These are phyloP conservation scores for Otus sunia DNA, from an alignment of 2,113 vertebrate species.

Conservation along the genomic window DNA sequence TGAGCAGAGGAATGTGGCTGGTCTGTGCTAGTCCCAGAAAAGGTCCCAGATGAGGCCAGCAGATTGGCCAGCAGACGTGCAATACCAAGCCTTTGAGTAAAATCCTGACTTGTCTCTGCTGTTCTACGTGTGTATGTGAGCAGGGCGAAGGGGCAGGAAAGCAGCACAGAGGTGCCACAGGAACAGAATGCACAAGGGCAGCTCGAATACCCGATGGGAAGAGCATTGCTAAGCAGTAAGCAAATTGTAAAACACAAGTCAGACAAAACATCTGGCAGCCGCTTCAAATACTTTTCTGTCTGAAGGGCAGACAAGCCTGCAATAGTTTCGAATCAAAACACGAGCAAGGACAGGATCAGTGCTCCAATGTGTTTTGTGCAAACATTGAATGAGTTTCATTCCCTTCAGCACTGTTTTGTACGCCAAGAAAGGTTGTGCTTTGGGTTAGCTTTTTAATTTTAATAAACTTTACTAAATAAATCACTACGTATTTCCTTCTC, in stretches of 20 bases:
- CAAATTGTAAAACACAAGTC: conserved; percentile 66
- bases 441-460: conserved; percentile 8
- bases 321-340: conserved; percentile 64
- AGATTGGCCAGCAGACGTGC: not conserved
- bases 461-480: conserved; percentile 23
- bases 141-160: not conserved
- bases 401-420: not conserved
- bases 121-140: not conserved
- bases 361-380: not conserved
- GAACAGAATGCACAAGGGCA: not conserved
- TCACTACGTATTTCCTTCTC: not conserved
- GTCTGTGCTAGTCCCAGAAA: not conserved
- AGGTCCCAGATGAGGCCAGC: not conserved
- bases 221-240: conserved; percentile 62
- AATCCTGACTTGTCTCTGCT: not conserved
- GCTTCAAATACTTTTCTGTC: conserved; percentile 76
- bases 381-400: not conserved
- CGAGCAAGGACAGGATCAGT: conserved; percentile 41
- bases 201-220: not conserved
- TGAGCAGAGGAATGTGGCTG: not conserved
- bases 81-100: accelerated
- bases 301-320: conserved; percentile 65
- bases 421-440: conserved; percentile 10
- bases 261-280: conserved; percentile 81
- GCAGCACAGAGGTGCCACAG: not conserved